A percentile compares a stretch with the other conserved stretches of the same genome.
Evolutionary conservation across 2,888 invertebrate species (phyloP).

Genomic region (Smittia aterrima): DNA sequence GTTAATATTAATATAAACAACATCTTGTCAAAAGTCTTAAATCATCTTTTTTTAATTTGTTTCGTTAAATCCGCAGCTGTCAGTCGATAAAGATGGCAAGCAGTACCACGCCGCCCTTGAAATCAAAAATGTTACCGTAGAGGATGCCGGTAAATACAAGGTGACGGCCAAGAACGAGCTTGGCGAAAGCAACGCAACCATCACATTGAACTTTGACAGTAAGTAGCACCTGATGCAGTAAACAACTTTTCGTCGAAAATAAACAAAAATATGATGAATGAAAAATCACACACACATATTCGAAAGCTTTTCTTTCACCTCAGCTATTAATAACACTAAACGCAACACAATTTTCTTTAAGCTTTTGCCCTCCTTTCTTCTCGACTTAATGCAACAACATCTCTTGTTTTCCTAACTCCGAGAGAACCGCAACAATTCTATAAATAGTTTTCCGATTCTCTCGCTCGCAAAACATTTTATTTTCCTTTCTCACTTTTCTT

Average conservation of each 20-base stretch:
- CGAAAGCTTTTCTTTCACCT: constrained; percentile 17
- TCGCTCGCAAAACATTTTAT: background rate
- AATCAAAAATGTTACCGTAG: constrained; percentile 91
- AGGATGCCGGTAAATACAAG: constrained; percentile 96
- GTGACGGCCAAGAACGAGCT: constrained; percentile 96
- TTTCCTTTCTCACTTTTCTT: background rate
- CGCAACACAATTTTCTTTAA: background rate
- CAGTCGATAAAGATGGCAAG: constrained; percentile 87
- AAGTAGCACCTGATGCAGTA: constrained; percentile 58
- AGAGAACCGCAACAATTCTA: background rate
- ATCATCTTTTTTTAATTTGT: too few relatives aligned
- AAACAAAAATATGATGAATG: constrained; percentile 26
- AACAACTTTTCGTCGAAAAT: constrained; percentile 12
- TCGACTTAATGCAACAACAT: background rate
- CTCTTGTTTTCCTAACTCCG: background rate
- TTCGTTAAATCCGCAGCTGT: constrained; percentile 62
- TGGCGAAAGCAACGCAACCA: constrained; percentile 95
- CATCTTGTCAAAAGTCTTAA: too few relatives aligned
- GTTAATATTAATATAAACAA: constrained; percentile 53
- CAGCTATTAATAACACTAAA: constrained; percentile 28
- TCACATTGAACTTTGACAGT: constrained; percentile 98
- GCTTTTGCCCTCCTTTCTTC: background rate
- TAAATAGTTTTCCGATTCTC: background rate
- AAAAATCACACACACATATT: constrained; percentile 24
- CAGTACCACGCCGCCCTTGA: constrained; percentile 91